Base-by-base conservation (phyloP, 2,888 invertebrate species). In the Orthosia gothica region DNA sequence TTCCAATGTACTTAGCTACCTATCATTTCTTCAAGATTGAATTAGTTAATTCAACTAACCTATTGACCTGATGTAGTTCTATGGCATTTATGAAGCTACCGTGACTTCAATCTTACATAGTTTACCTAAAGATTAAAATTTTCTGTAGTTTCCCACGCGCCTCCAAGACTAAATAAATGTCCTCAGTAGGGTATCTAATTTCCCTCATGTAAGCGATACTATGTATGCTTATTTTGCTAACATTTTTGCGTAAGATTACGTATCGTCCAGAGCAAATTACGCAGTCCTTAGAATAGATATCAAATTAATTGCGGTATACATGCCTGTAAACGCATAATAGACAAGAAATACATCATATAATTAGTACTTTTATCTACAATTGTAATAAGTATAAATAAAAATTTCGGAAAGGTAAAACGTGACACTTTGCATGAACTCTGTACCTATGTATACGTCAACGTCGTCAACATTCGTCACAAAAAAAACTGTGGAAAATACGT, bases 131-230 rank as follows among this genome's bases (percentile, higher is more conserved):
- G 88, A 89, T 89, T 84, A 84, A 52, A 61, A 68, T 90, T 86
- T 90, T 90, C 89, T 87, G 79, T 87, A 83, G 84, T 89, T 94
- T 95, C 95, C 93, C 95, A 95, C 95, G 94, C 91, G 84, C 89
- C 86, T 90, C 81, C 77, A 79, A 88, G 88, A 87, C 88, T 89
- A 82, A 82, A 77, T 77, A 71, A 61, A 72, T 69, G 65, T 74
- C 75, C 74, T 77, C 64, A 64, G 68, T 68, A 58, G 65, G 58
- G 64, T 87, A 81, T 87, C 93, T 86, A 88, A 92, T 95, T 94
- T 89, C 92, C 90, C 69, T 82, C 74, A 80, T 84, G 87, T 89
- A 91, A 92, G 92, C 91, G 86, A 89, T 89, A 89, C 67, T 54
- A 67, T 70, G 40, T 82, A 76, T 63, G 61, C 70, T 76, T 74